These are phyloP conservation scores for Centropus bengalensis DNA, from an alignment of 2,113 vertebrate genomes.

Conservation along the genomic window DNA sequence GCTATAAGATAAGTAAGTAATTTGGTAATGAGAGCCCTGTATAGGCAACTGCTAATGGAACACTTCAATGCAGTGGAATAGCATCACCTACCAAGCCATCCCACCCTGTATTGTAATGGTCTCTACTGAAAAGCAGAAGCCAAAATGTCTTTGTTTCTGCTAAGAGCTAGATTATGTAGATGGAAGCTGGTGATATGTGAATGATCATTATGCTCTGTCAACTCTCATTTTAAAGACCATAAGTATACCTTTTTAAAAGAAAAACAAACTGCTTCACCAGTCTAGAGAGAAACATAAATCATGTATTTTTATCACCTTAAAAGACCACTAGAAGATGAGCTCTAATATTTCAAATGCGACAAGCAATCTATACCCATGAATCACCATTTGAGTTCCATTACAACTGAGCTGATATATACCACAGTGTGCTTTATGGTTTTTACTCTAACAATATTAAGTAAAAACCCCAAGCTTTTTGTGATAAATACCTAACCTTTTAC, in stretches of 20 bases:
- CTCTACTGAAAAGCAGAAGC: not conserved
- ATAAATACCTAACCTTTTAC: constrained; percentile 22
- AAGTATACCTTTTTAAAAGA: constrained; percentile 71
- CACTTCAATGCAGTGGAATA: not conserved
- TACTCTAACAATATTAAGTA: constrained; percentile 46
- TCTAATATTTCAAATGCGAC: constrained; percentile 79
- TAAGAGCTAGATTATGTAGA: not conserved
- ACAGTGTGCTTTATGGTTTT: constrained; percentile 38
- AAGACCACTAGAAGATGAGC: constrained; percentile 74
- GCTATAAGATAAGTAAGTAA: not conserved
- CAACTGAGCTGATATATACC: constrained; percentile 34
- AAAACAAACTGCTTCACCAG: constrained; percentile 69
- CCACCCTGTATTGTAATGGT: not conserved
- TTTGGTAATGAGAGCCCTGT: not conserved
- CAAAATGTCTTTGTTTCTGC: not conserved
- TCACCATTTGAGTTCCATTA: constrained; percentile 69
- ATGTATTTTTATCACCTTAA: constrained; percentile 71
- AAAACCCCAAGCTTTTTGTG: not conserved
- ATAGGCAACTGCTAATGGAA: not conserved
- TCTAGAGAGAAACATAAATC: constrained; percentile 71
- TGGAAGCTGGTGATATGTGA: constrained; percentile 32
- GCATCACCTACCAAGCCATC: not conserved
- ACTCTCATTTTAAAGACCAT: constrained; percentile 74
- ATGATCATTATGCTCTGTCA: constrained; percentile 67
- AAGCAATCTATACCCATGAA: constrained; percentile 74